Evolutionary conservation across 1,140 invertebrate genomes (phyloP).

Genomic region (Eriocheir sinensis): DNA sequence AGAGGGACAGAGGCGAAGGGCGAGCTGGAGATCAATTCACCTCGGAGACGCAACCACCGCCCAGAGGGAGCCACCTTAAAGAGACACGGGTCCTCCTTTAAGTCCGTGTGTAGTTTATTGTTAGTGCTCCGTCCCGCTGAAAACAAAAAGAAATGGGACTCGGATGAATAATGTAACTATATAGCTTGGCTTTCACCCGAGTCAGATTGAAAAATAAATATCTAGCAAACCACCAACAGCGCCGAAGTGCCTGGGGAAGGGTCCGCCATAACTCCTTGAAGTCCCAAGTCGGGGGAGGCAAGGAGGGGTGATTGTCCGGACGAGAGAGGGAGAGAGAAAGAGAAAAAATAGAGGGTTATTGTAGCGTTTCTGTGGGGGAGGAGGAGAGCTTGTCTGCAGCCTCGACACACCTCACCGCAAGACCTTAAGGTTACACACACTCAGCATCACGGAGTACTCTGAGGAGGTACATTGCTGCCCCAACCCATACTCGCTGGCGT

Average conservation of each 20-base stretch:
- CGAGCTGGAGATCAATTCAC: too few species aligned
- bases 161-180: conserved; percentile 27
- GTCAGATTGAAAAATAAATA: conserved; percentile 26
- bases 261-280: neutral
- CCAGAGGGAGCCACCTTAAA: neutral
- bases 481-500: neutral
- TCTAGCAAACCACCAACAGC: conserved; percentile 1
- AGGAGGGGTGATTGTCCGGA: neutral
- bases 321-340: neutral
- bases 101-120: neutral
- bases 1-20: neutral
- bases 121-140: conserved; percentile 12
- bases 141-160: too few species aligned
- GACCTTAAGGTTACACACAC: neutral
- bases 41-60: too few species aligned
- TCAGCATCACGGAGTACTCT: too few species aligned
- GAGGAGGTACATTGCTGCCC: neutral
- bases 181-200: conserved; percentile 14
- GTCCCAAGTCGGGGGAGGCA: too few species aligned
- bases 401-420: neutral
- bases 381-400: neutral
- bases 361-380: neutral
- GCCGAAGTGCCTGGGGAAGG: neutral
- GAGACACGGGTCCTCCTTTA: neutral
- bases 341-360: neutral